A percentile compares a stretch with the other conserved stretches of the same genome.
Evolutionary conservation across 2,888 invertebrate genomes (phyloP).

Genomic region (Erynnis tages): DNA sequence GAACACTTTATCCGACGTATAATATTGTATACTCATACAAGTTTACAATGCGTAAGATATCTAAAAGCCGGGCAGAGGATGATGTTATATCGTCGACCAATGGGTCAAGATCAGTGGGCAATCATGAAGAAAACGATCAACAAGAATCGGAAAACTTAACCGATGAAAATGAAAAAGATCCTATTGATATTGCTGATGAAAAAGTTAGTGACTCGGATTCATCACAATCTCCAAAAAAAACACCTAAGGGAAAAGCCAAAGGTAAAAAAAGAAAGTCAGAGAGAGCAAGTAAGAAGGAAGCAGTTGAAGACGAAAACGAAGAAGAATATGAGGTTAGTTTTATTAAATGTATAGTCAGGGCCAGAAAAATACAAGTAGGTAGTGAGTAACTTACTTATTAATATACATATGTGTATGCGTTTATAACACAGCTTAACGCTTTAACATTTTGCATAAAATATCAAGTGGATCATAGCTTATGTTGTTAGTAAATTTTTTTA

Average conservation of each 20-base stretch:
- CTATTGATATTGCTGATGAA: slow-evolving; percentile 15
- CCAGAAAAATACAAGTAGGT: too few relatives aligned
- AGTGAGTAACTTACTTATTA: too few relatives aligned
- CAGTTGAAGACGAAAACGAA: slow-evolving; percentile 48
- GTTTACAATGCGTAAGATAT: slow-evolving; percentile 68
- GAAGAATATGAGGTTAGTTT: slow-evolving; percentile 79
- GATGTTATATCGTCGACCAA: slow-evolving; percentile 74
- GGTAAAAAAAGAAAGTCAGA: slow-evolving; percentile 60
- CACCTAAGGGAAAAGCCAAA: slow-evolving; percentile 48
- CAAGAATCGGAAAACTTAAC: slow-evolving; percentile 42
- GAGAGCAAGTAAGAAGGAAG: slow-evolving; percentile 43
- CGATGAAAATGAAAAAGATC: slow-evolving; percentile 40
- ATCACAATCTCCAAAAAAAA: slow-evolving; percentile 44
- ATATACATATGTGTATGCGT: too few relatives aligned
- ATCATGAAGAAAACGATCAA: slow-evolving; percentile 29
- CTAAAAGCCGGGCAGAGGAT: slow-evolving; percentile 69
- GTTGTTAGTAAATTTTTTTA: too few relatives aligned
- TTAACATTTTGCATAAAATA: too few relatives aligned
- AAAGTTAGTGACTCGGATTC: slow-evolving; percentile 32
- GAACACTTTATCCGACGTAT: neutral
- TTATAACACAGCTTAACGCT: too few relatives aligned
- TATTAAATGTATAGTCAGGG: too few relatives aligned
- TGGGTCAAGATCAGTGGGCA: slow-evolving; percentile 63
- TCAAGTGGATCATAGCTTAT: too few relatives aligned
- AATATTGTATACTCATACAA: slow-evolving; percentile 26